phyloP scores from a whole-genome alignment of 2,888 invertebrate species.

The Tiliacea citrago region DNA sequence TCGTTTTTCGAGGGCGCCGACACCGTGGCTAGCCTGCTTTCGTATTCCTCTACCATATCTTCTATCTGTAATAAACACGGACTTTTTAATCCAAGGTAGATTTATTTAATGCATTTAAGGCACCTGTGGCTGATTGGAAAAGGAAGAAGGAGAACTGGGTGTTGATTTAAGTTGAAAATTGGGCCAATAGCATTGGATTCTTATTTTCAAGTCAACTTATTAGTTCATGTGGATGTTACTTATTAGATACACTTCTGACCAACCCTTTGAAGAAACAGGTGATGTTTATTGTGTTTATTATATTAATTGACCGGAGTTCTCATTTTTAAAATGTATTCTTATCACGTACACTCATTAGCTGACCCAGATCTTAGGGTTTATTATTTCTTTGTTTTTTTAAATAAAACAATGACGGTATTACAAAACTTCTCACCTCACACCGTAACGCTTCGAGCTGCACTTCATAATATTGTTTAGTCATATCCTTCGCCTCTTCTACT shows the following conservation, averaged over 20 bases:
- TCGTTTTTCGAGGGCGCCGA: slow-evolving; percentile 28
- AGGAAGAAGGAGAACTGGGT: not conserved
- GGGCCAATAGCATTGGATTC: not conserved
- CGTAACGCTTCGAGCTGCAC: slow-evolving; percentile 70
- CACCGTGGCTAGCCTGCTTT: slow-evolving; percentile 69
- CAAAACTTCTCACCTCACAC: slow-evolving; percentile 70
- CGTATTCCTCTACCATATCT: slow-evolving; percentile 82
- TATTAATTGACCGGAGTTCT: not conserved
- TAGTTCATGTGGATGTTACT: not conserved
- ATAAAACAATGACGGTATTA: not conserved
- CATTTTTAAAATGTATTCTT: not conserved
- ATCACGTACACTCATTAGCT: too few species aligned
- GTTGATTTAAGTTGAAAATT: not conserved
- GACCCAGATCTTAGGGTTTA: not conserved
- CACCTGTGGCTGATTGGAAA: not conserved
- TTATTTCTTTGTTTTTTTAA: not conserved
- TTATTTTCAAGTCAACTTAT: not conserved
- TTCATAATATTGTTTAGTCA: slow-evolving; percentile 81
- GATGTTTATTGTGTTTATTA: too few species aligned
- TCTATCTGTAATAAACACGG: slow-evolving; percentile 74
- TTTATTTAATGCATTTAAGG: not conserved
- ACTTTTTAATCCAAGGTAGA: not conserved
- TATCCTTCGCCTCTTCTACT: slow-evolving; percentile 81
- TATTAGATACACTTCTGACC: too few species aligned
- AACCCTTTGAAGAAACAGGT: too few species aligned